These are phyloP conservation scores for Enoplosus armatus DNA, from an alignment of 2,797 vertebrate genomes.

Conservation along the genomic window DNA sequence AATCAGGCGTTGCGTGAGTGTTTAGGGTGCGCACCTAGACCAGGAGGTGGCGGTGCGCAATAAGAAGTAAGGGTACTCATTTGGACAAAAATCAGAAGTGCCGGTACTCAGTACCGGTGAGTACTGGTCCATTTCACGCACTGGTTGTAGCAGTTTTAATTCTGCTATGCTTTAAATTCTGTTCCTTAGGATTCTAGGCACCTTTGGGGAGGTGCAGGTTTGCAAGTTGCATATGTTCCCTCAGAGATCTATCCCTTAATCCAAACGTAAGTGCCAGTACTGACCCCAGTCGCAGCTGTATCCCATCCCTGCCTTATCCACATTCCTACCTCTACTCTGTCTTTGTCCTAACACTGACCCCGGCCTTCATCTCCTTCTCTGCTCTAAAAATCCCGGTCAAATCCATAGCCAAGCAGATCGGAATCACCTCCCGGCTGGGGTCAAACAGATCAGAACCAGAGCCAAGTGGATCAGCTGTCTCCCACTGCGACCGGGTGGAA, in stretches of 20 bases:
- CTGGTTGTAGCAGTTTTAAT: background rate
- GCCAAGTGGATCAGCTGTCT: slow-evolving; percentile 71
- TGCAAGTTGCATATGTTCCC: slow-evolving; percentile 1
- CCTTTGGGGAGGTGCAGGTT: background rate
- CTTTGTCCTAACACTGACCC: slow-evolving; percentile 27
- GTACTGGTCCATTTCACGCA: too few species aligned
- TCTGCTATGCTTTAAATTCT: background rate
- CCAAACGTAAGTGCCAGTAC: background rate
- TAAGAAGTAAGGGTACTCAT: too few species aligned
- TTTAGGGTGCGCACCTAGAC: too few species aligned
- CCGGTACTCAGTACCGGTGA: too few species aligned
- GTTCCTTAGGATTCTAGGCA: background rate
- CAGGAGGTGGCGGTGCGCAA: too few species aligned
- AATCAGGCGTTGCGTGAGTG: too few species aligned
- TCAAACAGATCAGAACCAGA: slow-evolving; percentile 69
- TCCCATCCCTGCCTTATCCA: slow-evolving; percentile 1
- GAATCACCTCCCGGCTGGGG: slow-evolving; percentile 65
- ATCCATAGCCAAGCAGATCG: slow-evolving; percentile 54
- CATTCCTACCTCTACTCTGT: slow-evolving; percentile 11
- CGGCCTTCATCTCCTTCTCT: slow-evolving; percentile 13
- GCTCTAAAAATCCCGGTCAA: slow-evolving; percentile 20
- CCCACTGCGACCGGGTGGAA: slow-evolving; percentile 54
- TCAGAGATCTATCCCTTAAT: slow-evolving; percentile 28
- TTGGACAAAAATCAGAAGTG: too few species aligned
- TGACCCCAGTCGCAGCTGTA: slow-evolving; percentile 2